These are phyloP conservation scores for Liolophura sinensis DNA, from an alignment of 1,140 invertebrate genomes.

Conservation along the genomic window DNA sequence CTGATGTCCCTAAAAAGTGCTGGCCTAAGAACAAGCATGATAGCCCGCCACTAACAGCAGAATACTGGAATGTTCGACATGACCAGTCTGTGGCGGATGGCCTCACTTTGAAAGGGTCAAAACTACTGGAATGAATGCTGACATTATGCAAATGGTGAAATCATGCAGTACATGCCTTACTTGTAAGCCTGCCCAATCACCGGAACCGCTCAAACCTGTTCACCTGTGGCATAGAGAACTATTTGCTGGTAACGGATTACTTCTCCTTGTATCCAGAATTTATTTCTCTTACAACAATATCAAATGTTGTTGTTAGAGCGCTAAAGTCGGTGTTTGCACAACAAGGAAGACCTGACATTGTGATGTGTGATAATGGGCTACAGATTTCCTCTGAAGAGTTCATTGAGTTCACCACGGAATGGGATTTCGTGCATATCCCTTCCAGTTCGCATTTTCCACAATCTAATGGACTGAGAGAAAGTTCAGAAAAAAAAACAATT, in stretches of 20 bases:
- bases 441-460: no score
- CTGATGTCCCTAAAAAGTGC: no score
- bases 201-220: conserved; percentile 22
- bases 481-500: no score
- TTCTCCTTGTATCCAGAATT: conserved; percentile 11
- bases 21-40: no score
- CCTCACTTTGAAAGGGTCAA: no score
- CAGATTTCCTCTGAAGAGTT: conserved; percentile 8
- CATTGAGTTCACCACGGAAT: background rate
- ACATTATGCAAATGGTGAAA: conserved; percentile 19
- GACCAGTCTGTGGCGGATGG: no score
- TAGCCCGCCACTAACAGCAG: no score
- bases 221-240: conserved; percentile 14
- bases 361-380: conserved; percentile 14
- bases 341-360: conserved; percentile 12
- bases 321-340: conserved; percentile 13
- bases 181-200: conserved; percentile 6
- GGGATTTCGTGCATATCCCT: no score
- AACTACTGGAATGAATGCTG: conserved; percentile 18
- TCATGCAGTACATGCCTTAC: conserved; percentile 17
- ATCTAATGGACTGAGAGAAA: no score
- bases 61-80: no score
- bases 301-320: conserved; percentile 11
- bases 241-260: conserved; percentile 14
- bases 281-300: conserved; percentile 7